Percentiles rank a stretch among this genome's conserved stretches.
phyloP scores from a whole-genome alignment of 2,113 vertebrate genomes.

The Rhynchomys soricoides region DNA sequence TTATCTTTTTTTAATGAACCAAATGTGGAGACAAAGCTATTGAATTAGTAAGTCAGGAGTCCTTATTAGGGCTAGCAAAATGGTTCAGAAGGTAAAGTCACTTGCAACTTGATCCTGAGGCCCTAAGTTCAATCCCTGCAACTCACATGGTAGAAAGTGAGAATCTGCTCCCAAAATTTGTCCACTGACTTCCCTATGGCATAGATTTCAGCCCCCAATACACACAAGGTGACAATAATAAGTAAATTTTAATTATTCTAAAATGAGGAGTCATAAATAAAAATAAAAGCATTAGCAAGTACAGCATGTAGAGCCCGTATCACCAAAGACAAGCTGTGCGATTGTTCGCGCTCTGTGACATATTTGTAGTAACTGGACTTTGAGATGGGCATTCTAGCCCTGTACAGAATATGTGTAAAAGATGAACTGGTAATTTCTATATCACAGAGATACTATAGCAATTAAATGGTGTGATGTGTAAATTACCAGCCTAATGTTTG shows the following conservation, averaged over 20 bases:
- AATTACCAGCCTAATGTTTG: neutral
- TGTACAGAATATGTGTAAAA: neutral
- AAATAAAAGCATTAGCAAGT: neutral
- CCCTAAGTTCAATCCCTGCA: neutral
- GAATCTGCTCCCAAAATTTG: neutral
- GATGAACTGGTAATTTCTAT: neutral
- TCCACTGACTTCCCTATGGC: neutral
- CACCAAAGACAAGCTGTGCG: neutral
- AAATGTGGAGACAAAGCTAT: neutral
- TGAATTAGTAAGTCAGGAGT: neutral
- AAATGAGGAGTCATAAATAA: neutral
- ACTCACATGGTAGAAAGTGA: neutral
- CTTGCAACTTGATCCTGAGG: neutral
- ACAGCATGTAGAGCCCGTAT: neutral
- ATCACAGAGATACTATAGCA: neutral
- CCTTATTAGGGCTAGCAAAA: neutral
- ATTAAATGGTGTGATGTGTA: neutral
- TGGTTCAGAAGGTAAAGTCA: neutral
- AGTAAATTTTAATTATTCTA: neutral
- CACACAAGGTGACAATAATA: neutral
- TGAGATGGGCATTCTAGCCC: neutral
- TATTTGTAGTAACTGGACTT: neutral
- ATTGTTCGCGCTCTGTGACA: neutral
- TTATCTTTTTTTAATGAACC: constrained; percentile 25
- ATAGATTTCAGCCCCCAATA: neutral